Evolutionary conservation across 2,888 invertebrate species (phyloP), one percentile per base, ranked within the genome.

Genomic region (Drosophila mimetica): DNA sequence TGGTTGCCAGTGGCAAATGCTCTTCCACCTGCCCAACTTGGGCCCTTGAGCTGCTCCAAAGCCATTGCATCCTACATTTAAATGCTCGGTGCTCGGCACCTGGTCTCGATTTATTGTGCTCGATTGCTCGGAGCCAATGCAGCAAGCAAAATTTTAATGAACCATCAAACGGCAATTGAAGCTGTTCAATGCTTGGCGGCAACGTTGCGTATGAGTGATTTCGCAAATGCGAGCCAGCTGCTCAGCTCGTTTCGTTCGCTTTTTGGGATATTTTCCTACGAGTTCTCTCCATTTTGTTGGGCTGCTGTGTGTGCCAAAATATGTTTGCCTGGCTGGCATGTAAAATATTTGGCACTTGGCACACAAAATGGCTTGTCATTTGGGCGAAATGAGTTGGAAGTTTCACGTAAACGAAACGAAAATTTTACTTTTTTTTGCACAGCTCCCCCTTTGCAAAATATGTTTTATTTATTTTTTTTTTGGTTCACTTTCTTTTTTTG

Each of bases 141-240:
- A 73, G 63, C 66, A 59, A 47, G 60, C 58, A 59, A 42, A 36
- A 71, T 79, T 83, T 86, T 71, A 82, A 86, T 83, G 81, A 79
- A 71, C 80, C 86, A 82, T 83, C 86, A 74, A 86, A 60, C 22
- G 67, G 70, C 77, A 74, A 83, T 82, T 73, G 86, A 25, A 53
- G 52, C 39, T 41, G 37, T 50, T 69, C 69, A 58, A 54, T 76
- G 67, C 76, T 36, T 57, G 42, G 50, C 57, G 70, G 20, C 79
- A 79, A 57, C 86, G 79, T 76, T 86, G 88, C 88, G 81, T 82
- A 83, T 86, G 88, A 74, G 69, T 57, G 80, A 86, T 79, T 86
- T 74, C 46, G 44, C 36, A 46, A 48, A 65, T 4, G 55, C 32
- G 41, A 39, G 52, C 16, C 78, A 71, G 41, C 61, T 54, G 79